Evolutionary conservation across 2,888 invertebrate species (phyloP), one percentile per base, ranked within the genome.

Genomic region (Agonopterix heracliana): DNA sequence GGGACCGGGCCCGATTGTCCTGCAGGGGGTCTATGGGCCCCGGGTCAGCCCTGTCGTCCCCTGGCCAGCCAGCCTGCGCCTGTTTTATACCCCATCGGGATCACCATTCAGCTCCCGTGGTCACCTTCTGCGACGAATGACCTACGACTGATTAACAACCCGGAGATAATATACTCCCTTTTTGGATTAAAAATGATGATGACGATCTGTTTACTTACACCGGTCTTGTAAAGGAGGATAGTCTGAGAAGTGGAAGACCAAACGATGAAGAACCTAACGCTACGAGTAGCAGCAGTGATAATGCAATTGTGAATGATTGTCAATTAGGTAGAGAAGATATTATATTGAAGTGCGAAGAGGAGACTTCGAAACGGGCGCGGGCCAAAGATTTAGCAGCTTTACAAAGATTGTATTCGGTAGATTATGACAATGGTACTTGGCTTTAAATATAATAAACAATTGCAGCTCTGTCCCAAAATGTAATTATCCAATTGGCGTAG

Each of bases 81-180:
- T 87, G 87, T 66, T 83, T 87, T 68, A 78, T 80, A 34, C 81
- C 83, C 41, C 82, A 68, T 1, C 56, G 84, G 41, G 85, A 81
- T 64, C 90, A 90, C 58, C 85, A 90, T 65, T 91, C 92, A 0
- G 92, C 91, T 2, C 92, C 92, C 0, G 89, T 81, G n/a, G 91
- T 92, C 34, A 82, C 90, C 12, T 91, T 92, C 71, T 90, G 89
- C 64, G 90, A 86, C n/a, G 82, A 86, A 68, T 84, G 85, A 85
- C 81, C 26, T 5, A 1, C 26, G 1, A 26, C 7, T 5, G 26
- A 73, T 62, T 83, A 84, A 83, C 83, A 52, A 51, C 46, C 53
- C 49, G 53, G 58, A 45, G 45, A 47, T 34, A 57, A 47, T 34
- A 57, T 68, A 13, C 59, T 59, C 48, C 57, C 57, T 47, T 68